Evolutionary conservation across 2,797 vertebrate genomes (phyloP).

Genomic region (Cyclura pinguis): DNA sequence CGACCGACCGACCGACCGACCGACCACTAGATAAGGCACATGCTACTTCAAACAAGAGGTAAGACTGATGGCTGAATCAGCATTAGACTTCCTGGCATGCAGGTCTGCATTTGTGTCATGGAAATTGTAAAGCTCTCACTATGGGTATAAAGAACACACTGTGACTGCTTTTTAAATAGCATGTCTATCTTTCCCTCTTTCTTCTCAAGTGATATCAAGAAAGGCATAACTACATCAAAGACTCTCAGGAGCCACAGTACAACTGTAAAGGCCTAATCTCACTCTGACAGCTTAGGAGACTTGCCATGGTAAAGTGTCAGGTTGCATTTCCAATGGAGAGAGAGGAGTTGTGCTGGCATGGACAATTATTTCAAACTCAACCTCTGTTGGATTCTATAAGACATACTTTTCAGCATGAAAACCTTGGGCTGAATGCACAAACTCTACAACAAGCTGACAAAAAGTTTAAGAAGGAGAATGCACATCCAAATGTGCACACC

Average conservation of each 20-base stretch:
- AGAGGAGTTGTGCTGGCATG: neutral
- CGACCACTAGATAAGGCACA: neutral
- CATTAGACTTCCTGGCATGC: neutral
- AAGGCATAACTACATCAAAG: conserved; percentile 40
- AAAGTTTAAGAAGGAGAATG: neutral
- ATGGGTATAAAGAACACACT: neutral
- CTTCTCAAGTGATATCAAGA: conserved; percentile 13
- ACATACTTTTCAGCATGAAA: neutral
- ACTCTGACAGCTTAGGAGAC: conserved; percentile 8
- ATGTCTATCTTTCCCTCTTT: conserved; percentile 9
- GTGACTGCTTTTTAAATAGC: conserved; percentile 13
- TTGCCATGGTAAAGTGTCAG: conserved; percentile 5
- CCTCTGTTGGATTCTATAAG: conserved; percentile 18
- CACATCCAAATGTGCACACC: neutral
- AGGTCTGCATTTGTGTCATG: neutral
- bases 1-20: too few relatives aligned
- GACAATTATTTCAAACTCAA: conserved; percentile 16
- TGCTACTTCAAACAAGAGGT: neutral
- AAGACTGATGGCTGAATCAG: neutral
- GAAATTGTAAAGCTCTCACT: conserved; percentile 16
- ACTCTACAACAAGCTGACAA: neutral
- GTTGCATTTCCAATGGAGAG: conserved; percentile 31
- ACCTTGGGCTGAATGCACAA: neutral
- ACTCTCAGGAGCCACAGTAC: neutral
- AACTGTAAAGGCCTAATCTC: conserved; percentile 16